Conservation (phyloP, 2,888 invertebrate genomes). For the Nebria salina region DNA sequence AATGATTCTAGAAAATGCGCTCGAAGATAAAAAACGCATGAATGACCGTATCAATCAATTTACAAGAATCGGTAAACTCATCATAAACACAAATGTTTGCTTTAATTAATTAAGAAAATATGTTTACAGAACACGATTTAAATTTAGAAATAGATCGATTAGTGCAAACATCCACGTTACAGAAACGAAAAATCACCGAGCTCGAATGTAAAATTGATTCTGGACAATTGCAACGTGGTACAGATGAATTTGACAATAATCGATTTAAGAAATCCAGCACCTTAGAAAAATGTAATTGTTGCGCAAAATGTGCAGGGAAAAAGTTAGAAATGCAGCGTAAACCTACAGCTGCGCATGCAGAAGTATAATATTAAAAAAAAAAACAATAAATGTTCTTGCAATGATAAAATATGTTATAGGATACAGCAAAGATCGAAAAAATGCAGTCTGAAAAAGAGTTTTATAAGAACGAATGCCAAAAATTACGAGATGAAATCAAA, state of each 20-base stretch:
- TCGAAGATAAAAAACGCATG: slow-evolving; percentile 68
- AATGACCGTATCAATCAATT: slow-evolving; percentile 69
- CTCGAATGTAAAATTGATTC: slow-evolving; percentile 57
- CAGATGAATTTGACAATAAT: slow-evolving; percentile 6
- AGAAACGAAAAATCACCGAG: slow-evolving; percentile 63
- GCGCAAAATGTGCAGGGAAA: neutral
- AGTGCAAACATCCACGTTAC: slow-evolving; percentile 60
- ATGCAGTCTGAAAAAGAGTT: slow-evolving; percentile 64
- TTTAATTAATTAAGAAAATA: neutral
- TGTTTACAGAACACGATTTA: slow-evolving; percentile 64
- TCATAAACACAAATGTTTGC: neutral
- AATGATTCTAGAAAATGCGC: slow-evolving; percentile 65
- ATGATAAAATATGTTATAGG: slow-evolving; percentile 48
- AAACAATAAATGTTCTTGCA: slow-evolving; percentile 18
- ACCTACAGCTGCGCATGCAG: neutral
- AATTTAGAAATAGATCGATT: slow-evolving; percentile 66
- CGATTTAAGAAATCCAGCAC: slow-evolving; percentile 10
- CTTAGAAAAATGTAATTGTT: neutral
- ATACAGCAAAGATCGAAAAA: slow-evolving; percentile 57
- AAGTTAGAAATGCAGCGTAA: slow-evolving; percentile 27
- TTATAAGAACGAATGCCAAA: slow-evolving; percentile 64
- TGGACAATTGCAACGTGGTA: slow-evolving; percentile 46
- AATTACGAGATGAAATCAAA: slow-evolving; percentile 59
- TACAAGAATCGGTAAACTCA: slow-evolving; percentile 67
- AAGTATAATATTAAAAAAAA: slow-evolving; percentile 11